These are phyloP conservation scores for Oncorhynchus gorbuscha DNA, from an alignment of 2,113 vertebrate species.

Conservation along the genomic window DNA sequence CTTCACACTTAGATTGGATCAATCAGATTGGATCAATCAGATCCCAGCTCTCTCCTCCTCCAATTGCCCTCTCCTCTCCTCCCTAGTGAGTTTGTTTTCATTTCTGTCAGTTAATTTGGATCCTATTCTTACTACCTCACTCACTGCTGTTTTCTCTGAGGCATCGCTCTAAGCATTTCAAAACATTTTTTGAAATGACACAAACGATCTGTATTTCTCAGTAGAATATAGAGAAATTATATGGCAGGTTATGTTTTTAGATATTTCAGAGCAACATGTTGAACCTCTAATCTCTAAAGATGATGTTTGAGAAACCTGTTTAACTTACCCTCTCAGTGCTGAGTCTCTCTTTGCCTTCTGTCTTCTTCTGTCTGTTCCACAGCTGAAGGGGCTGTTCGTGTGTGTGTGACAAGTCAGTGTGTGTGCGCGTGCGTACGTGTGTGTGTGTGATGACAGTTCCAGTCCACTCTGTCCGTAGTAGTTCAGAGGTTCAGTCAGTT, in stretches of 20 bases:
- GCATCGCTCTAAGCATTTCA: no score
- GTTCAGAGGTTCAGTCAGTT: conserved; percentile 52
- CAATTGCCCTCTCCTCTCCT: not conserved
- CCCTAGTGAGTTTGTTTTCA: not conserved
- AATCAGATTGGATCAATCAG: conserved; percentile 53
- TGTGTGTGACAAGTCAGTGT: conserved; percentile 13
- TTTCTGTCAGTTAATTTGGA: not conserved
- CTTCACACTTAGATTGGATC: conserved; percentile 24
- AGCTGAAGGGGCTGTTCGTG: not conserved
- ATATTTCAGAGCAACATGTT: no score
- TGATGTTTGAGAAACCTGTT: not conserved
- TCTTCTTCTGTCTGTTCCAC: not conserved
- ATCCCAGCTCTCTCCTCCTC: not conserved
- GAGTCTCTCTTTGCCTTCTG: not conserved
- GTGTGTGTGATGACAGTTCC: conserved; percentile 14
- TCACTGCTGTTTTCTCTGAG: not conserved
- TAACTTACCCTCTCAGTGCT: not conserved
- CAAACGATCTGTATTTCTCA: no score
- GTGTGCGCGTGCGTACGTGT: no score
- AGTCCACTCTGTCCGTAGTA: conserved; percentile 34
- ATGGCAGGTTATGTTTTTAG: no score
- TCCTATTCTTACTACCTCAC: no score
- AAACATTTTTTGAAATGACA: no score
- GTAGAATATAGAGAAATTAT: no score
- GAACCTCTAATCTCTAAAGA: not conserved